Evolutionary conservation across 2,113 vertebrate species (phyloP).

Genomic region (Silurus glanis): DNA sequence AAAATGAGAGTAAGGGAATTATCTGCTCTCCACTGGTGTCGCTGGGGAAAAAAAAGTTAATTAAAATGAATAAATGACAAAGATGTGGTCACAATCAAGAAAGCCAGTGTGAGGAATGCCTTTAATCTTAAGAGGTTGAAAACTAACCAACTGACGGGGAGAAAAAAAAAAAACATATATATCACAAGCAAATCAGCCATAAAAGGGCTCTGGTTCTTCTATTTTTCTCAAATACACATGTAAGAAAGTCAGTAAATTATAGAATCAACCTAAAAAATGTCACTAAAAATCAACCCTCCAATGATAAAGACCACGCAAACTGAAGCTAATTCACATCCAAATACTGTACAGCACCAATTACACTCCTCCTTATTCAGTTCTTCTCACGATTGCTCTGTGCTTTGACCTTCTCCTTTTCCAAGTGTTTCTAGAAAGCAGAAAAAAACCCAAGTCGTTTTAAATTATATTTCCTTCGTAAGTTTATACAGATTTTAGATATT

Average conservation of each 20-base stretch:
- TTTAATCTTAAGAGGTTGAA: conserved; percentile 5
- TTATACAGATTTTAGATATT: not conserved
- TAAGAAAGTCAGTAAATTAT: not conserved
- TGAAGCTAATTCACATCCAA: not conserved
- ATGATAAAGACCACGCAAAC: not conserved
- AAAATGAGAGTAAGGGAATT: too few relatives aligned
- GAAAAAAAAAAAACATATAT: not conserved
- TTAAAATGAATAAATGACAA: not conserved
- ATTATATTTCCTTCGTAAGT: not conserved
- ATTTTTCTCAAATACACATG: not conserved
- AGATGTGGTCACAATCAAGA: not conserved
- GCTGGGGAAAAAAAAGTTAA: not conserved
- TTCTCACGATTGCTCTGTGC: conserved; percentile 55
- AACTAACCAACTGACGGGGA: not conserved
- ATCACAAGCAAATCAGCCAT: not conserved
- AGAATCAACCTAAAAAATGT: not conserved
- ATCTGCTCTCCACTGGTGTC: not conserved
- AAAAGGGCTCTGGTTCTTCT: not conserved
- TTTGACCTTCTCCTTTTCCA: conserved; percentile 70
- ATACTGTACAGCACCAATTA: conserved; percentile 4
- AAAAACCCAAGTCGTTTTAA: not conserved
- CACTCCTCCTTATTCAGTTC: conserved; percentile 35
- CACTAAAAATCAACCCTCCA: not conserved
- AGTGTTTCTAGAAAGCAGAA: conserved; percentile 65
- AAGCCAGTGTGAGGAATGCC: conserved; percentile 1